Percentiles rank a stretch among this genome's conserved stretches.
These are phyloP conservation scores for Vespertilio murinus DNA, from an alignment of 2,797 vertebrate species.

Conservation along the genomic window DNA sequence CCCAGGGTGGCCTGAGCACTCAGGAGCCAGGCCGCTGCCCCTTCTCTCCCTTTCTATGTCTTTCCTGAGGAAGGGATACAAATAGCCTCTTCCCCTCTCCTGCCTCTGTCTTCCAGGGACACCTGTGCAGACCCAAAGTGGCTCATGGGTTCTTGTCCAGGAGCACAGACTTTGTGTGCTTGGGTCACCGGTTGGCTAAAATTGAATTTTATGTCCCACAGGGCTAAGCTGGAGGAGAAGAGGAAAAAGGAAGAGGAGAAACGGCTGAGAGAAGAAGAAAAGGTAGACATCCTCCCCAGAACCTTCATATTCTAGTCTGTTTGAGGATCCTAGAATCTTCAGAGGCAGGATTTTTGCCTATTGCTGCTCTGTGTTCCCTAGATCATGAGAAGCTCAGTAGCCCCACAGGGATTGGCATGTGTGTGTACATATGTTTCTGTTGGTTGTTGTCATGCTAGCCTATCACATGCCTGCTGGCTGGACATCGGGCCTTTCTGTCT, in stretches of 20 bases:
- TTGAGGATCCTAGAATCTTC: neutral
- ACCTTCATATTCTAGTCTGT: fast-evolving
- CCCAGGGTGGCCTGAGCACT: too few relatives aligned
- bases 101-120: neutral
- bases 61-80: neutral
- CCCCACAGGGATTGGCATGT: neutral
- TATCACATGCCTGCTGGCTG: fast-evolving
- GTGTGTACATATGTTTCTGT: fast-evolving
- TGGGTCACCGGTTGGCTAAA: neutral
- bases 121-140: neutral
- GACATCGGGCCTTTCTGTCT: fast-evolving
- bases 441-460: neutral
- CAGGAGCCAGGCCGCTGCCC: too few relatives aligned
- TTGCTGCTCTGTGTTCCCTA: fast-evolving
- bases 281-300: conserved; percentile 83
- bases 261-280: conserved; percentile 94
- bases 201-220: conserved; percentile 71
- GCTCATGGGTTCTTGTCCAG: neutral
- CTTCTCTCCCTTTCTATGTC: neutral
- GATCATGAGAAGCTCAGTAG: neutral
- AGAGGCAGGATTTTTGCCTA: neutral
- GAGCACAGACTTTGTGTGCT: neutral
- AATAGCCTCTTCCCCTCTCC: neutral
- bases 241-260: conserved; percentile 97
- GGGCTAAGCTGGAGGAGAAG: conserved; percentile 97